A percentile compares a stretch with the other conserved stretches of the same genome.
Evolutionary conservation across 2,797 vertebrate genomes (phyloP).

Genomic region (Picus viridis): DNA sequence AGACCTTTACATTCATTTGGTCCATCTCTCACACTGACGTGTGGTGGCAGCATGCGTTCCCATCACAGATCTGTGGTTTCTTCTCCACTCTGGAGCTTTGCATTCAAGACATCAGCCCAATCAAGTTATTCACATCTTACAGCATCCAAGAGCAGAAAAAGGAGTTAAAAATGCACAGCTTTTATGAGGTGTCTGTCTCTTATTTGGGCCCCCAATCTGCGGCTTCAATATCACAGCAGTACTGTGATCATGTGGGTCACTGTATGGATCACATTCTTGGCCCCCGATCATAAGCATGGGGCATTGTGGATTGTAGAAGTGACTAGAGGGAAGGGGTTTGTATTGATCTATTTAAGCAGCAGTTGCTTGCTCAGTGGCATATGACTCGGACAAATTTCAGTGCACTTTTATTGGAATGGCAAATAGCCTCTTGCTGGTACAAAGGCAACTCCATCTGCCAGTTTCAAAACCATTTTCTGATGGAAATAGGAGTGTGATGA

Average conservation of each 20-base stretch:
- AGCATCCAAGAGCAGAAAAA: neutral
- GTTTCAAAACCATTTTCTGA: conserved; percentile 24
- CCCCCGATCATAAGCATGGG: neutral
- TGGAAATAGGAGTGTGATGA: neutral
- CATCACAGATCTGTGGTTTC: neutral
- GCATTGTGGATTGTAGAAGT: neutral
- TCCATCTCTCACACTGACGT: neutral
- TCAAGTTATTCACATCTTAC: neutral
- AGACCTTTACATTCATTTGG: neutral
- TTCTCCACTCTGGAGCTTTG: neutral
- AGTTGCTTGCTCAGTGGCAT: neutral
- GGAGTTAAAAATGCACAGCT: neutral
- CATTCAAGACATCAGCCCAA: neutral
- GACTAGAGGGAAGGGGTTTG: neutral
- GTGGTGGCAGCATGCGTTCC: neutral
- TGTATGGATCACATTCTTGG: neutral
- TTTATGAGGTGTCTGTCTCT: neutral
- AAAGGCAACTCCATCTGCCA: conserved; percentile 10
- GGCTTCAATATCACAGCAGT: neutral
- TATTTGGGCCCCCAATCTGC: neutral
- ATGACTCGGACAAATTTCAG: neutral
- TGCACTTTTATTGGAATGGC: neutral
- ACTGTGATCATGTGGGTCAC: neutral
- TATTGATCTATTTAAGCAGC: conserved; percentile 1
- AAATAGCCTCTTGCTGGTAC: conserved; percentile 24